A percentile compares a stretch with the other conserved stretches of the same genome.
These are phyloP conservation scores for Stegodyphus dumicola DNA, from an alignment of 1,140 invertebrate species.

Conservation along the genomic window DNA sequence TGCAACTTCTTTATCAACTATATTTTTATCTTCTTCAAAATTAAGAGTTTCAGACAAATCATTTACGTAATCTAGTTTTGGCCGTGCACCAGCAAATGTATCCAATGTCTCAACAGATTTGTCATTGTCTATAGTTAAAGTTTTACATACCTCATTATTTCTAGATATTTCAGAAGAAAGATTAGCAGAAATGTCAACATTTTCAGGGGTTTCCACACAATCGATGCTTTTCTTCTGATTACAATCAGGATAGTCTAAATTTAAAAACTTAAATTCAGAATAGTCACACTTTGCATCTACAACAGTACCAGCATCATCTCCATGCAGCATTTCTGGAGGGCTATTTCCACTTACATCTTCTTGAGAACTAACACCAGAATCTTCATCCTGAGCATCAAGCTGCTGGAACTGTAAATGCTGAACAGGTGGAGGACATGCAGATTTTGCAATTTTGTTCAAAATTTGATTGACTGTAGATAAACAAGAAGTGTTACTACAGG, in stretches of 20 bases:
- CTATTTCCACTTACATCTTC: constrained; percentile 54
- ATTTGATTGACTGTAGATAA: too few species aligned
- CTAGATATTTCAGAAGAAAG: not conserved
- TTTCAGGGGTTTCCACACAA: not conserved
- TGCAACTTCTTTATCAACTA: not conserved
- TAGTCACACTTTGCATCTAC: not conserved
- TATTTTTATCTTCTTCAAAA: not conserved
- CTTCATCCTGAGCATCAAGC: constrained; percentile 6
- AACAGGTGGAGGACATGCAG: not conserved
- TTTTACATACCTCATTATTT: not conserved
- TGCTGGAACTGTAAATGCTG: not conserved
- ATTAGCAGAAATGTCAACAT: not conserved
- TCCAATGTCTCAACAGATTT: not conserved
- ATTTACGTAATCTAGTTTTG: not conserved
- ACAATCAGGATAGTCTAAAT: not conserved
- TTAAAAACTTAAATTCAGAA: not conserved
- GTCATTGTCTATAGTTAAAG: not conserved
- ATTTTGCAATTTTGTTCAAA: not conserved
- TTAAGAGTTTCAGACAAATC: not conserved
- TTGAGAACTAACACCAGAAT: constrained; percentile 54
- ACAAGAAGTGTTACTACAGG: too few species aligned
- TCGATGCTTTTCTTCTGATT: too few species aligned
- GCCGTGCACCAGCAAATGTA: not conserved
- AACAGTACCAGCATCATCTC: not conserved
- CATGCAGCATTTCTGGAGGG: constrained; percentile 14